Percentiles rank a stretch among this genome's conserved stretches.
These are phyloP conservation scores for Pteronura brasiliensis DNA, from an alignment of 2,113 vertebrate genomes.

Conservation along the genomic window DNA sequence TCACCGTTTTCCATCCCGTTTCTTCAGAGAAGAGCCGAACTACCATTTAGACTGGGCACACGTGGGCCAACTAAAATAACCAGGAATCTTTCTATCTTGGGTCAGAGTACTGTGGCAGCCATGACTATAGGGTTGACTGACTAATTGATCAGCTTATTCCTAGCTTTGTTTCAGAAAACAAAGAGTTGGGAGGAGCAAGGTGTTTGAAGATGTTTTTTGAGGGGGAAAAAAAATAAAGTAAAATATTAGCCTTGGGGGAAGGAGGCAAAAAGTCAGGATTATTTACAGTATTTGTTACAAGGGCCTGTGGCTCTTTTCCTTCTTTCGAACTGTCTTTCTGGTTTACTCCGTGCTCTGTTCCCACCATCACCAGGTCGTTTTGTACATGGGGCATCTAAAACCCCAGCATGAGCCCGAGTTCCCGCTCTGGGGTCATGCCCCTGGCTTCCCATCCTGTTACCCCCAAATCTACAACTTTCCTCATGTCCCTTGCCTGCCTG, in stretches of 20 bases:
- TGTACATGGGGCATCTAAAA: not conserved
- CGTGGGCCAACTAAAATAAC: not conserved
- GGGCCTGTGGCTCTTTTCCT: not conserved
- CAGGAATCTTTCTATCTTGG: not conserved
- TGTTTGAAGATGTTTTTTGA: not conserved
- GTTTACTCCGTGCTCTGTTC: not conserved
- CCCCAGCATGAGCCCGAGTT: not conserved
- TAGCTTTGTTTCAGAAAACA: slow-evolving; percentile 26
- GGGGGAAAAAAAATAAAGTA: not conserved
- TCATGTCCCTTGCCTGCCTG: not conserved
- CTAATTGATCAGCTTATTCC: not conserved
- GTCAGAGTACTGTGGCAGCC: not conserved
- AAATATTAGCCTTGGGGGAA: not conserved
- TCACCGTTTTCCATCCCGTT: not conserved
- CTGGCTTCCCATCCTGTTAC: not conserved
- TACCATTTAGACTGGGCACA: not conserved
- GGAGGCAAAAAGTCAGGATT: not conserved
- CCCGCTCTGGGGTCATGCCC: not conserved
- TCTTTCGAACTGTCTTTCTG: not conserved
- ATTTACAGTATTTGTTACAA: not conserved
- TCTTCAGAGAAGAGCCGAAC: not conserved
- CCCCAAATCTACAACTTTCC: not conserved
- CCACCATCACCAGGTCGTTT: not conserved
- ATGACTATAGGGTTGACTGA: not conserved
- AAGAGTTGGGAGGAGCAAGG: not conserved